Base-by-base conservation (phyloP, 2,888 invertebrate genomes). In the Augochlorella aurata region DNA sequence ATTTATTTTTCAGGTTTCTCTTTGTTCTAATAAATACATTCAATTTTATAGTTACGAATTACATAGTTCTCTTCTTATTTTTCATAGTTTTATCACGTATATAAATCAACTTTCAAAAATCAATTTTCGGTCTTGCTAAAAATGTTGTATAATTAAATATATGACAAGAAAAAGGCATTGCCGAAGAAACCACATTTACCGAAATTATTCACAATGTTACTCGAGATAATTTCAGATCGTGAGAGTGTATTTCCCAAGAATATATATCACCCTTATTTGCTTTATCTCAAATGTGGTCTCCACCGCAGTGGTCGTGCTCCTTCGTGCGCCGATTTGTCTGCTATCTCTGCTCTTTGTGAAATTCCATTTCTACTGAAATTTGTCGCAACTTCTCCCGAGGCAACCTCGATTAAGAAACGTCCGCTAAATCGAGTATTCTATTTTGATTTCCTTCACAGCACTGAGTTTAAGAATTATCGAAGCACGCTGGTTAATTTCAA, bases 291-390 rank as follows among this genome's bases (percentile, higher is more conserved):
- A 45, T 21, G 21, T 38, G 38, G 61, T 49, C 50, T 65, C 29
- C 29, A 18, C 44, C 58, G 21, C 66, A 49, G 58, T 61, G 24
- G 58, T 74, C 54, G 47, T 10, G 24, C 44, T 69, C 45, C 69
- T 44, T 45, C 14, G 47, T 47, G 65, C 38, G 63, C 29, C 47
- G 45, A 69, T 69, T 70, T 79, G 68, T 38, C 44, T 44, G 38
- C 47, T 52, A 52, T 47, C 50, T 18, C 29, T 47, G 18, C 61
- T 50, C 50, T 65, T 21, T n/a, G 29, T 61, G 29, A 76, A 69
- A 69, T 69, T 47, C 45, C 38, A 76, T 76, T 70, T 63, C 52
- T 38, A n/a, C 14, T 47, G 45, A 77, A 54, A 70, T 58, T 77
- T 38, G 49, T 54, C 49, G 49, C n/a, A 76, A 14, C 12, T 65